Evolutionary conservation across 2,113 vertebrate genomes (phyloP), one percentile per base, ranked within the genome.

Genomic region (Ophiodon elongatus): DNA sequence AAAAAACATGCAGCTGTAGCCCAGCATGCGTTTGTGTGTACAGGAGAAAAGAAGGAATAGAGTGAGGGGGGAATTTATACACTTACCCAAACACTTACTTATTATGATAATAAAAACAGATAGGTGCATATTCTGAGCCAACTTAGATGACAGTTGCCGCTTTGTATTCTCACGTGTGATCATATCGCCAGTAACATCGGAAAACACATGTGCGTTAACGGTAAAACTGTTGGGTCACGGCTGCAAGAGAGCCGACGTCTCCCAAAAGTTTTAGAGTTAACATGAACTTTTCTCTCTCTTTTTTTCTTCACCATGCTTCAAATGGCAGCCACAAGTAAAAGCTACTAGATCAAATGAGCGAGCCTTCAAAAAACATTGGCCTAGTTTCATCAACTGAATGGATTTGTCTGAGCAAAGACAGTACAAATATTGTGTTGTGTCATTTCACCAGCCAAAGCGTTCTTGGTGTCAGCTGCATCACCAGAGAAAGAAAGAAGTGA

Each of bases 141-240:
- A 99, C 98, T 99, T 99, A 99, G 98, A 99, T 99, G 98, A 96
- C 98, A 99, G 98, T 99, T 99, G 98, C 95, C 96, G 97, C 97
- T 96, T 96, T 92, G 91, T 85, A 91, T 94, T 95, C 85, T 93
- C 93, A 93, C 89, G 89, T 96, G 95, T 94, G 94, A 97, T 98
- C 96, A 98, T 98, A 96, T 96, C 89, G 98, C 98, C 98, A 93
- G 98, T 97, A 99, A 99, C 98, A 99, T 97, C 95, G 79, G 92
- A 82, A 91, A 93, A 95, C 33, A 86, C 35, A 75, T 27, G 75
- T 89, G 85, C 72, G 93, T 95, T 94, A 95, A 95, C 95, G 13
- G 80, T 92, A 94, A 95, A 95, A 95, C 95, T 94, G 73, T 63
- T 10, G 87, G 80, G 87, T 52, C 71, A 39, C 33, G 43, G 72